Evolutionary conservation across 2,113 vertebrate species (phyloP).

Genomic region (Cyanoderma ruficeps): DNA sequence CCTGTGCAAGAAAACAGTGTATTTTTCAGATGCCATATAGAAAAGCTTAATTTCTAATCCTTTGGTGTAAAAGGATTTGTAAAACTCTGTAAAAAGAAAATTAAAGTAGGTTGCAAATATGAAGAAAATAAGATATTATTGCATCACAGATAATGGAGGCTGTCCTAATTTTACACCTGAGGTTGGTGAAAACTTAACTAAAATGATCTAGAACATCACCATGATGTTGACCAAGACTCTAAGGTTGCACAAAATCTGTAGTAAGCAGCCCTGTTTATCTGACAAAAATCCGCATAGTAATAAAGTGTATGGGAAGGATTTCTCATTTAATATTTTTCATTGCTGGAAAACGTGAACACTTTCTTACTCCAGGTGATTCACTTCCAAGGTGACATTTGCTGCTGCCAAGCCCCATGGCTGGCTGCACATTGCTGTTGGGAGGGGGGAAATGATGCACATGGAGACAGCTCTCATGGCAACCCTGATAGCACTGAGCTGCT

Average conservation of each 20-base stretch:
- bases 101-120: neutral
- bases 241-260: neutral
- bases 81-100: neutral
- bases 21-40: neutral
- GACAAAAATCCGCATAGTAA: neutral
- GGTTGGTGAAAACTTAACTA: neutral
- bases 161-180: neutral
- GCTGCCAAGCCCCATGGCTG: neutral
- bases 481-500: neutral
- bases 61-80: neutral
- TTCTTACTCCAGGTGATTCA: neutral
- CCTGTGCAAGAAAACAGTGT: neutral
- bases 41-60: neutral
- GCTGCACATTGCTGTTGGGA: accelerated
- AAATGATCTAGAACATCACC: neutral
- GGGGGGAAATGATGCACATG: neutral
- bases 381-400: neutral
- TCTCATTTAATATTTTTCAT: neutral
- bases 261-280: neutral
- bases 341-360: neutral
- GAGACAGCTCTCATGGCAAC: neutral
- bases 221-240: neutral
- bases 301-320: neutral
- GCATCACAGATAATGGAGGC: neutral
- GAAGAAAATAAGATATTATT: neutral